Evolutionary conservation across 1,140 invertebrate species (phyloP).

Genomic region (Dendroctonus ponderosae): DNA sequence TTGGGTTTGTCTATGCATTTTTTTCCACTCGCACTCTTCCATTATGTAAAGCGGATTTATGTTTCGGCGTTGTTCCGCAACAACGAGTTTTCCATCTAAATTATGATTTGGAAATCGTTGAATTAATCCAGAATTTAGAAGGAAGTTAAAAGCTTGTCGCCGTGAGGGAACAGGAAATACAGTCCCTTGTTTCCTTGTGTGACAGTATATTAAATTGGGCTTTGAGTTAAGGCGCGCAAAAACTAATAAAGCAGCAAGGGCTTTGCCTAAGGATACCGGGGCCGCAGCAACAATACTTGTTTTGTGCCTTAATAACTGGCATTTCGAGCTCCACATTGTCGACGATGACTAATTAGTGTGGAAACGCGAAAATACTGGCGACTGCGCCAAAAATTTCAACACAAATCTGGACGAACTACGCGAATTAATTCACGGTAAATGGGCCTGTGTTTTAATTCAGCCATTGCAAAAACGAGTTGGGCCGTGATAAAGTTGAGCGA

Average conservation of each 20-base stretch:
- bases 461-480: neutral
- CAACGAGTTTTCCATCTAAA: neutral
- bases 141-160: neutral
- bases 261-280: constrained; percentile 4
- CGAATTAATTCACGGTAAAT: neutral
- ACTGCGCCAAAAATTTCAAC: too few relatives aligned
- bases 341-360: neutral
- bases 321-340: neutral
- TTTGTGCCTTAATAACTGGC: neutral
- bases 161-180: neutral
- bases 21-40: neutral
- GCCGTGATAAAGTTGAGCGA: too few relatives aligned
- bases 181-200: constrained; percentile 7
- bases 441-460: neutral
- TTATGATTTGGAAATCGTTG: neutral
- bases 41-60: too few relatives aligned
- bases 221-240: neutral
- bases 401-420: neutral
- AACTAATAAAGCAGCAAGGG: constrained; percentile 3
- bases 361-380: too few relatives aligned
- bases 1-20: neutral
- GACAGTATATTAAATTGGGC: constrained; percentile 4
- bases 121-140: neutral
- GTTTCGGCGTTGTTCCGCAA: neutral
- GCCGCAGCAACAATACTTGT: neutral